Percentiles rank a stretch among this genome's conserved stretches.
Evolutionary conservation across 2,113 vertebrate genomes (phyloP).

Genomic region (Elachura formosa): DNA sequence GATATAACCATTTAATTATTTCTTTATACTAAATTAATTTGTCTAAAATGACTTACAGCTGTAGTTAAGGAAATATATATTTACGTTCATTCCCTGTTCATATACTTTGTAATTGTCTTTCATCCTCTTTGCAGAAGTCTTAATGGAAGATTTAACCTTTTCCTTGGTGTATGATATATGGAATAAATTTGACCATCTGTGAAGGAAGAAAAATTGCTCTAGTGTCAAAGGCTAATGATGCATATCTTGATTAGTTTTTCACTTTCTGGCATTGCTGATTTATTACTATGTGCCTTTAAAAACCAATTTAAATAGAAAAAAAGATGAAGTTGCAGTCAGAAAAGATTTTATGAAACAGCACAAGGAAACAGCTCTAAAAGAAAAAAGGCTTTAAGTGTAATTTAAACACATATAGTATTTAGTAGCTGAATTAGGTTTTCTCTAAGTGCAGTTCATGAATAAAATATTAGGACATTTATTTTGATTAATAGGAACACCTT

Average conservation of each 20-base stretch:
- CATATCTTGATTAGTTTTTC: neutral
- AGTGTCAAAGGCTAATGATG: neutral
- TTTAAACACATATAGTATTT: neutral
- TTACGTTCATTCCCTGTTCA: neutral
- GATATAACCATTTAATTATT: neutral
- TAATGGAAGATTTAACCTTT: neutral
- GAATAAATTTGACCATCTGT: neutral
- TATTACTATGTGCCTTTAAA: neutral
- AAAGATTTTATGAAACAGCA: neutral
- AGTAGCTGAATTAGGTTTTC: constrained; percentile 28
- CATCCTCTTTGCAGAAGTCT: neutral
- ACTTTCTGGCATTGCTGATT: neutral
- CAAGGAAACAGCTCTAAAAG: neutral
- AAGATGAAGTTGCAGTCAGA: constrained; percentile 26
- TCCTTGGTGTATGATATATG: neutral
- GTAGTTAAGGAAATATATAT: neutral
- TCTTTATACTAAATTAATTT: neutral
- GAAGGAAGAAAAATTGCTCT: neutral
- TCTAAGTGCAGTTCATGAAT: constrained; percentile 14
- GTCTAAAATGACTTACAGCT: neutral
- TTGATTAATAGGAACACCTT: constrained; percentile 4
- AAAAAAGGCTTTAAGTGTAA: neutral
- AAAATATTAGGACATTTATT: constrained; percentile 25
- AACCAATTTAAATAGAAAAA: neutral
- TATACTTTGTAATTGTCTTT: neutral